phyloP scores from a whole-genome alignment of 2,888 invertebrate species.

The Antheraea yamamai region DNA sequence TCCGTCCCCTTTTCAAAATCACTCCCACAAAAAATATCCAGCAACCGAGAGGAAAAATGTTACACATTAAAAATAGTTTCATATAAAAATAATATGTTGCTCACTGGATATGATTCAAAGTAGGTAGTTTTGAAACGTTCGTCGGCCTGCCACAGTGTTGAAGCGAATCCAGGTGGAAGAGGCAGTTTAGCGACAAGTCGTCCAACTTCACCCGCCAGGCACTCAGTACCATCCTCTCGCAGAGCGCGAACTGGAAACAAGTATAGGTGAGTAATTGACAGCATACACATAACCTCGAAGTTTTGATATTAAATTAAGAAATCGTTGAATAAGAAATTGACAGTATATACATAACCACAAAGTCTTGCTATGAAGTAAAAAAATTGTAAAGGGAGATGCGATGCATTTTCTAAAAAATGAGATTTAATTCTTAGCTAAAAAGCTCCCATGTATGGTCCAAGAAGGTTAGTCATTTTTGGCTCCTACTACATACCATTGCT shows the following conservation, averaged over 20 bases:
- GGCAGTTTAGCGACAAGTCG: conserved; percentile 92
- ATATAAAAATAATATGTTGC: conserved; percentile 37
- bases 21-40: too few relatives aligned
- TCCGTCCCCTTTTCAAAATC: too few relatives aligned
- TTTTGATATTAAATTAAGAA: not conserved
- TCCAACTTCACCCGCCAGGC: conserved; percentile 88
- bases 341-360: too few relatives aligned
- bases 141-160: conserved; percentile 91
- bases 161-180: conserved; percentile 93
- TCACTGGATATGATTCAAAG: conserved; percentile 91
- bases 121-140: conserved; percentile 91
- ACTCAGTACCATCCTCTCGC: conserved; percentile 85
- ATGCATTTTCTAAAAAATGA: too few relatives aligned
- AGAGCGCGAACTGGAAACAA: conserved; percentile 57
- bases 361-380: too few relatives aligned
- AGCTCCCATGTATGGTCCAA: too few relatives aligned
- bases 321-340: not conserved
- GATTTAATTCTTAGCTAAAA: too few relatives aligned
- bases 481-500: too few relatives aligned
- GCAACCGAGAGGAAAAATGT: too few relatives aligned
- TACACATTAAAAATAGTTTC: too few relatives aligned
- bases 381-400: too few relatives aligned
- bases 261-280: not conserved
- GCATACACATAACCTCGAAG: not conserved
- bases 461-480: too few relatives aligned